Conservation (phyloP, 2,888 invertebrate species). For the Diarsia rubi region DNA sequence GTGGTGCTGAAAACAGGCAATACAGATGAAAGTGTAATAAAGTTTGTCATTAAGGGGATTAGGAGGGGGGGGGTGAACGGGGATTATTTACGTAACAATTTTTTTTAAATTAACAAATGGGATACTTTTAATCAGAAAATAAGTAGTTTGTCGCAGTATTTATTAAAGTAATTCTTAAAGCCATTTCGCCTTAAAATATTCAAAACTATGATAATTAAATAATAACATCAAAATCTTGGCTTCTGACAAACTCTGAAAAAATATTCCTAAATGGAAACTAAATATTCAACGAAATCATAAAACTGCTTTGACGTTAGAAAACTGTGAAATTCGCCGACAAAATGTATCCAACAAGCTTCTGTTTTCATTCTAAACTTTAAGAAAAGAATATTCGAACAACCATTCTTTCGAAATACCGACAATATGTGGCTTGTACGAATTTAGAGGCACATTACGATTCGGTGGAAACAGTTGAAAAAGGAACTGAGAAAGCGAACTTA, state of each 20-base stretch:
- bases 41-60: no score
- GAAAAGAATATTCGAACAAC: conserved; percentile 48
- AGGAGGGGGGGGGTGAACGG: no score
- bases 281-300: conserved; percentile 35
- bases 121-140: no score
- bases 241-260: background rate
- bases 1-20: no score
- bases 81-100: no score
- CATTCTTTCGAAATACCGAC: conserved; percentile 51
- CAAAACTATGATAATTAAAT: background rate
- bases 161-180: background rate
- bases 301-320: conserved; percentile 20
- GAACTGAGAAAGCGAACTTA: conserved; percentile 72
- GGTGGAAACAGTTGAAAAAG: conserved; percentile 69
- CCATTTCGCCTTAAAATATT: background rate
- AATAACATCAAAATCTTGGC: background rate
- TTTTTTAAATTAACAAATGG: no score
- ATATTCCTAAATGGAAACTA: background rate
- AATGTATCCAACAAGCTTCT: conserved; percentile 25
- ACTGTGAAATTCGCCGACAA: conserved; percentile 4
- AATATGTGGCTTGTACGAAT: conserved; percentile 57
- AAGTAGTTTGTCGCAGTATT: background rate
- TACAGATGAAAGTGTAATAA: no score
- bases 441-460: conserved; percentile 60
- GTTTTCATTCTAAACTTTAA: conserved; percentile 50